phyloP scores from a whole-genome alignment of 2,888 invertebrate species.

The Hydraecia micacea region DNA sequence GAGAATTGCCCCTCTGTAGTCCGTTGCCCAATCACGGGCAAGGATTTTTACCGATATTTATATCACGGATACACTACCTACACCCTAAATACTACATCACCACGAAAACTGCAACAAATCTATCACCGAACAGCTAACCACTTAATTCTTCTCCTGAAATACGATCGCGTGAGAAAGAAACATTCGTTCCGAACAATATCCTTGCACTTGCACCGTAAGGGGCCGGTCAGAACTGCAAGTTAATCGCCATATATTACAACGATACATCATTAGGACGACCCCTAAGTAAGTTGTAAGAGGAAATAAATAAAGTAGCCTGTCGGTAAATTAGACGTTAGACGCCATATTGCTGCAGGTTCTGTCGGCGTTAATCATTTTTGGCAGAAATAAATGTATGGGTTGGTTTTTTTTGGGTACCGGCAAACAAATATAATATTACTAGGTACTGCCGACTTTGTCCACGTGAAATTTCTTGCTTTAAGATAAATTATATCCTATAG shows the following conservation, averaged over 20 bases:
- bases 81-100: conserved; percentile 11
- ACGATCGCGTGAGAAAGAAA: conserved; percentile 83
- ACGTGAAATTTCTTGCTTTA: too few relatives aligned
- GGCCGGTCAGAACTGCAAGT: conserved; percentile 83
- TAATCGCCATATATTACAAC: conserved; percentile 82
- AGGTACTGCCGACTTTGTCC: background rate
- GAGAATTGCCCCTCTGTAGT: background rate
- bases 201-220: conserved; percentile 80
- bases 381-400: conserved; percentile 37
- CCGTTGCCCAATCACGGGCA: background rate
- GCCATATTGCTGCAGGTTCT: conserved; percentile 65
- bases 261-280: conserved; percentile 79
- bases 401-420: conserved; percentile 5
- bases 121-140: conserved; percentile 67
- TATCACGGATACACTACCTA: background rate
- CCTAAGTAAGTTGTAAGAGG: conserved; percentile 72
- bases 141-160: conserved; percentile 79
- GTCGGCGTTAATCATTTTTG: conserved; percentile 73
- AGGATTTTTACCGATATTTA: background rate
- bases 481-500: background rate
- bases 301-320: conserved; percentile 73
- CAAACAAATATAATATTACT: background rate
- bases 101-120: conserved; percentile 34
- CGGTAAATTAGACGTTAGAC: conserved; percentile 68
- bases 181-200: conserved; percentile 74